Base-by-base conservation (phyloP, 2,113 vertebrate species). In the Sitta europaea region DNA sequence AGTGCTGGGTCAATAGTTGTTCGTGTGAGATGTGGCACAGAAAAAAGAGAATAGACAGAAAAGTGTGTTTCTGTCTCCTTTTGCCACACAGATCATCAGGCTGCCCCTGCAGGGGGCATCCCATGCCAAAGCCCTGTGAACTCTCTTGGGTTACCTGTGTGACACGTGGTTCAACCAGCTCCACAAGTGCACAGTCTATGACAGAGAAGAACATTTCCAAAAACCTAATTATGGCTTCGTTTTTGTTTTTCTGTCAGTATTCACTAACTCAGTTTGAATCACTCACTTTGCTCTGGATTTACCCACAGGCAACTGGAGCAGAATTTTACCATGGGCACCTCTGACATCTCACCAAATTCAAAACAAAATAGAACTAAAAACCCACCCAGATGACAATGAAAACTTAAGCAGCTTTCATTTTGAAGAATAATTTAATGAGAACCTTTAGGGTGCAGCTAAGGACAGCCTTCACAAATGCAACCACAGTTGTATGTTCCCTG, bases 391-490 rank as follows among this genome's bases (percentile, higher is more conserved):
- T n/a, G 10, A 53, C 50, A 57, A 80, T 13, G 9, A 80, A 68
- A 80, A 79, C 4, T 53, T 65, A 68, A 80, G 14, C 25, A 93
- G 22, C 35, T 91, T 51, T 61, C 35, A 72, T 31, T 76, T 59
- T 68, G 62, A 88, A 76, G 24, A 79, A 18, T 82, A 80, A 94
- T 88, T 92, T 90, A 90, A 81, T 33, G 13, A 45, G 13, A 87
- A 81, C 83, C 48, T 87, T 67, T 50, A 54, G 13, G 24, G 31
- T 83, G 22, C 21, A 72, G n/a, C n/a, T 81, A 83, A 88, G 89
- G 42, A 42, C 14, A 84, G 31, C 45, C 48, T 82, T 72, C n/a
- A 88, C 6, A 43, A 65, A 76, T 45, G 16, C 22, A 90, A 70
- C 38, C 3, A 5, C 58, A 84, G 47, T 76, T 67, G 14, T 42